Base-by-base conservation (phyloP, 1,140 invertebrate species). In the Globodera rostochiensis region DNA sequence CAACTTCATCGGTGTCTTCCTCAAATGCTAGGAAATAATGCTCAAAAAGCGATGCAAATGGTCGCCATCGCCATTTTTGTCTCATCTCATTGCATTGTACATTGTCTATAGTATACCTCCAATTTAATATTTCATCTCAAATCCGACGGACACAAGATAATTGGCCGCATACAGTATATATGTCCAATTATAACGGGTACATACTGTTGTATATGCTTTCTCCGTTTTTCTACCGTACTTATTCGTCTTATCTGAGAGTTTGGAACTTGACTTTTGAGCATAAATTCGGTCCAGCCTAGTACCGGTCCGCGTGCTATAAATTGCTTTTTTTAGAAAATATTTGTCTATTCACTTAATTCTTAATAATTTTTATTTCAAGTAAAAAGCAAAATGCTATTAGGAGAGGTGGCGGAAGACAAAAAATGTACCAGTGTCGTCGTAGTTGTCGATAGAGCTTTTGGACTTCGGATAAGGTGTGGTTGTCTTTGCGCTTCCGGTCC, bases 1-100 rank as follows among this genome's bases (percentile, higher is more conserved):
- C 67, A 46, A 21, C 57, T 76, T 76, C 74, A 6, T 76, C 74
- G 46, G 57, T 60, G 36, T 45, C 57, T 76, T 76, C 53, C n/a
- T 70, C 53, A 11, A 70, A n/a, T 6, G 53, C 19, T 76, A 70
- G 57, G 19, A 50, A 6, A 15, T 15, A 71, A 11, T 71, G 70
- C 70, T 50, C 49, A 46, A 71, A 46, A 8, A 15, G 15, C 15
- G 70, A 46, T 46, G 8, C 15, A 71, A 11, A 11, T 71, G 8
- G 15, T 53, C 7, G 13, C 45, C 49, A 0, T 71, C 49, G 53
- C 15, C 53, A 11, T 53, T 11, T 53, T 9, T 53, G 4, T 53
- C 15, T 25, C 53, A 53, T 53, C 15, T 15, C 3, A 9, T 53
- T 53, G 8, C 15, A 53, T 53, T 53, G 53, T 53, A 53, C 6